These are phyloP conservation scores for Corythornis cristatus DNA, from an alignment of 2,113 vertebrate genomes.

Conservation along the genomic window DNA sequence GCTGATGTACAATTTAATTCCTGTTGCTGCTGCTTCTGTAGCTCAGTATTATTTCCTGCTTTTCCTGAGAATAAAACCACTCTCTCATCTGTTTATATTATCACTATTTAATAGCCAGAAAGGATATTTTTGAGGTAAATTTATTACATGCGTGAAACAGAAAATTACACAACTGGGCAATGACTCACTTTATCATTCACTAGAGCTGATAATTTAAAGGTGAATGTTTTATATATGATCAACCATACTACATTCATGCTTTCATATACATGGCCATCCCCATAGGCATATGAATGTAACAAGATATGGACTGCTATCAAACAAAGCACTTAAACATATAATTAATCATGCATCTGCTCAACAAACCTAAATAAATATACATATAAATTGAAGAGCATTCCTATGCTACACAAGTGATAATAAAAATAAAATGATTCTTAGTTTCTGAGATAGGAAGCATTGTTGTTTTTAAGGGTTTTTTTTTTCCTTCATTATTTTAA, in stretches of 20 bases:
- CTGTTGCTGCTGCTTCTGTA: background rate
- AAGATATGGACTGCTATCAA: background rate
- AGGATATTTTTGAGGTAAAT: background rate
- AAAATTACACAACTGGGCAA: background rate
- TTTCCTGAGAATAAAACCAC: background rate
- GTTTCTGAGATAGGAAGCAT: background rate
- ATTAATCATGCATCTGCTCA: background rate
- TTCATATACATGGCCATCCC: background rate
- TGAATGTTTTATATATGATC: background rate
- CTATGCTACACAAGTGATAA: background rate
- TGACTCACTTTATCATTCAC: background rate
- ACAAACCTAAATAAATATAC: background rate
- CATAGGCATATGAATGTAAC: background rate
- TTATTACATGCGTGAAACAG: background rate
- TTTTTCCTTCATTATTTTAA: background rate
- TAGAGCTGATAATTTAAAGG: background rate
- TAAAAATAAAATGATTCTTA: background rate
- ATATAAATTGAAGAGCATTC: background rate
- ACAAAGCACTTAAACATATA: background rate
- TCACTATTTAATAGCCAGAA: background rate
- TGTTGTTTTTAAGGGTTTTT: rapidly evolving
- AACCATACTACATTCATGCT: background rate
- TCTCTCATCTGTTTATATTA: background rate
- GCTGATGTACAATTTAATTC: background rate
- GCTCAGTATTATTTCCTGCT: background rate